phyloP scores from a whole-genome alignment of 1,140 invertebrate species.

The Marisa cornuarietis region DNA sequence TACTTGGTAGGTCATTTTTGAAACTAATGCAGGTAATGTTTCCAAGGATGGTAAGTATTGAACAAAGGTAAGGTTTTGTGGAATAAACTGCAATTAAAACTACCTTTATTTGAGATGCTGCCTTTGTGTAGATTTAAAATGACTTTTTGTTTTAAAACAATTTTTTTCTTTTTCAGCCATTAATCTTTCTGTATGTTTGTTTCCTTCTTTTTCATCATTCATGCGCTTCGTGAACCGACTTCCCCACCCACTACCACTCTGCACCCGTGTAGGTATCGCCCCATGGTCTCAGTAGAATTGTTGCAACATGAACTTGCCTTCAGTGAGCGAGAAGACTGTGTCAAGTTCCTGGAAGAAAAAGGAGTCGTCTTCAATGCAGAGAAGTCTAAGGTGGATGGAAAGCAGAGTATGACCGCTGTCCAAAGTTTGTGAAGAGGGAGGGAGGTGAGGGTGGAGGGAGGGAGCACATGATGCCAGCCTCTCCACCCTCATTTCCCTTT shows the following conservation, averaged over 20 bases:
- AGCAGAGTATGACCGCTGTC: constrained; percentile 64
- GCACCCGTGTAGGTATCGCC: constrained; percentile 81
- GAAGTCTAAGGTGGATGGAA: constrained; percentile 84
- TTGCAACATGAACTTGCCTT: constrained; percentile 87
- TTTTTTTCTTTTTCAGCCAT: constrained; percentile 39
- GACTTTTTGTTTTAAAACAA: neutral
- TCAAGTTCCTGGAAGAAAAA: constrained; percentile 86
- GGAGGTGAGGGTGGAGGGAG: too few species aligned
- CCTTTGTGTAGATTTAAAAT: too few species aligned
- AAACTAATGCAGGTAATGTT: too few species aligned
- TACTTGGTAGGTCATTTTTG: too few species aligned
- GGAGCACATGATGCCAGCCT: too few species aligned
- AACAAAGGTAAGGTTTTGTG: too few species aligned
- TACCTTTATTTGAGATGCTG: too few species aligned
- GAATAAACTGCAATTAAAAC: too few species aligned
- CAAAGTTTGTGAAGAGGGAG: constrained; percentile 31
- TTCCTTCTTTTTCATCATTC: constrained; percentile 61
- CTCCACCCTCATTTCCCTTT: too few species aligned
- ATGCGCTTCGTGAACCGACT: neutral
- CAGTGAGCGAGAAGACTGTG: constrained; percentile 80
- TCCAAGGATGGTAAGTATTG: too few species aligned
- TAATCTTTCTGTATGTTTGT: constrained; percentile 70
- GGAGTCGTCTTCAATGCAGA: constrained; percentile 79
- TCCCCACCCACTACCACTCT: constrained; percentile 13
- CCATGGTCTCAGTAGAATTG: constrained; percentile 85